phyloP scores from a whole-genome alignment of 2,888 invertebrate species.

The Erannis defoliaria region DNA sequence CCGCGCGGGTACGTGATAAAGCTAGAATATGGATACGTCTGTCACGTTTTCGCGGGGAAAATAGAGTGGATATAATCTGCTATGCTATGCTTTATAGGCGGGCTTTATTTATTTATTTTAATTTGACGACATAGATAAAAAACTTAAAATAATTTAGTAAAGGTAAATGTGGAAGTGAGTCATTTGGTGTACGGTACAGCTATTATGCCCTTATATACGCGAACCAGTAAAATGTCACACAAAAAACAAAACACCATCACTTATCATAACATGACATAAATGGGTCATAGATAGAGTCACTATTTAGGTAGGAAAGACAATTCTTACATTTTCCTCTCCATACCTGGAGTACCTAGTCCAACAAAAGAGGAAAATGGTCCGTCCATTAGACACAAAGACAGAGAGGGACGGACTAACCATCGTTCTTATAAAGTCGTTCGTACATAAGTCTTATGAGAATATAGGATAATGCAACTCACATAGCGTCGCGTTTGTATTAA shows the following conservation, averaged over 20 bases:
- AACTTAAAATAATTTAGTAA: no score
- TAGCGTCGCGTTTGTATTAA: no score
- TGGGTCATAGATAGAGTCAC: background rate
- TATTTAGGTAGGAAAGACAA: constrained; percentile 25
- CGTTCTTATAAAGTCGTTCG: background rate
- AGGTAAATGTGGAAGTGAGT: no score
- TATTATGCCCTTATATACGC: no score
- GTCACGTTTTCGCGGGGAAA: no score
- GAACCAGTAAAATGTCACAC: background rate
- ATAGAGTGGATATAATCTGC: no score
- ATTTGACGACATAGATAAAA: no score
- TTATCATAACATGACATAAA: background rate
- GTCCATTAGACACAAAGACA: constrained; percentile 9
- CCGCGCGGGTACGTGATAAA: no score
- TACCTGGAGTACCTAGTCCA: constrained; percentile 9
- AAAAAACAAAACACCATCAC: background rate
- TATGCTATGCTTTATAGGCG: no score
- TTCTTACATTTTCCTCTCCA: constrained; percentile 9
- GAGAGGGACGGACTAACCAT: constrained; percentile 5
- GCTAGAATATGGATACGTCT: no score
- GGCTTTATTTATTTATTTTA: no score
- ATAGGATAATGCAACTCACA: background rate
- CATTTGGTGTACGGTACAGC: no score
- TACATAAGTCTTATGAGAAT: background rate
- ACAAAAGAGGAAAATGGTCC: background rate